Evolutionary conservation across 2,113 vertebrate species (phyloP), one percentile per base, ranked within the genome.

Genomic region (Bothrops jararaca): DNA sequence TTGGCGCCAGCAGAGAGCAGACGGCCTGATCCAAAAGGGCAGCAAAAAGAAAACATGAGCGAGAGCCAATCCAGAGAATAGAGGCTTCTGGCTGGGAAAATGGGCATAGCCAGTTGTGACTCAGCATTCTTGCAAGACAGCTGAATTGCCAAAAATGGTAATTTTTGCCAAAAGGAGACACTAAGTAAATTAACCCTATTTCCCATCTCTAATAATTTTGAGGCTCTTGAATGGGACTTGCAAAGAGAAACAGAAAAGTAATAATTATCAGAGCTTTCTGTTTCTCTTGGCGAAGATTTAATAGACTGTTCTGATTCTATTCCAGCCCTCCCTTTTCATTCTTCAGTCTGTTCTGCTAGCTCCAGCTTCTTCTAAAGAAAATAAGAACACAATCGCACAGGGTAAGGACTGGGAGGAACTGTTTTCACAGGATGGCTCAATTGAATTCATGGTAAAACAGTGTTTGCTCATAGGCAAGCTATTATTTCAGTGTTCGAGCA

Each of bases 1-100:
- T 8, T 98, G 98, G 98, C 96, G 92, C 74, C 94, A 80, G 45
- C 88, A 20, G 15, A 93, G 13, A 48, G 57, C 24, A 1, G 48
- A 34, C 5, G 4, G 12, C n/a, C 39, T 56, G 18, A 3, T 2
- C 1, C 7, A 22, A 10, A 89, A 69, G 42, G 5, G 9, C 5
- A 23, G 10, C 1, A 18, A 1, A 6, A 90, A 90, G 34, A 90
- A 48, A 80, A 9, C 18, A 13, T 80, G 34, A 80, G 74, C 3
- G 6, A 80, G 20, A 39, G 74, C 34, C 34, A 39, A 80, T 7
- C 74, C 18, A 23, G 8, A 58, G 22, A 8, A 64, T 26, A 1
- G 29, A n/a, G 60, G 26, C 11, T n/a, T n/a, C 60, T n/a, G 11
- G n/a, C 26, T 11, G 11, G 52, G 52, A 53, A 12, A 53, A 53